Evolutionary conservation across 2,888 invertebrate species (phyloP).

Genomic region (Troides helena): DNA sequence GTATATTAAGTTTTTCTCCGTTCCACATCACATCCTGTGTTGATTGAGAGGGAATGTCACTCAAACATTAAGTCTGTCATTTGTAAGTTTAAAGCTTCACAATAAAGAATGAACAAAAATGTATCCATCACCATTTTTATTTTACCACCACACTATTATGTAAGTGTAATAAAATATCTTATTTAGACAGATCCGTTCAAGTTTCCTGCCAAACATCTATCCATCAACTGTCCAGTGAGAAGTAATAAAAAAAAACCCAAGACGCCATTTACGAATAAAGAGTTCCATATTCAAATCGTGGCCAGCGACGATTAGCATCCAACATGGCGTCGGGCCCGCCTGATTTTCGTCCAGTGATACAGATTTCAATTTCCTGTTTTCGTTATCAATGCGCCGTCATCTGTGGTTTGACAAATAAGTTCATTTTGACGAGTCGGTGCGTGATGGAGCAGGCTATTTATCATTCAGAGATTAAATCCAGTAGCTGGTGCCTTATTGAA

Average conservation of each 20-base stretch:
- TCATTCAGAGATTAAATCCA: slow-evolving; percentile 56
- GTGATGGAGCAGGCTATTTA: slow-evolving; percentile 63
- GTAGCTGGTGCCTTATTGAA: slow-evolving; percentile 50
- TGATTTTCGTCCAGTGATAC: slow-evolving; percentile 76
- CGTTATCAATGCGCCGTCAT: slow-evolving; percentile 68
- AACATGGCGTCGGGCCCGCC: slow-evolving; percentile 58
- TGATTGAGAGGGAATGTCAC: too few relatives aligned
- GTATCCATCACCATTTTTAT: background rate
- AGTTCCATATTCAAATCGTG: slow-evolving; percentile 74
- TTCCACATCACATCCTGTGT: too few relatives aligned
- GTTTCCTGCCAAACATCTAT: slow-evolving; percentile 60
- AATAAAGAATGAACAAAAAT: background rate
- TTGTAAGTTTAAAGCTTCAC: too few relatives aligned
- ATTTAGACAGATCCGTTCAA: slow-evolving; percentile 30
- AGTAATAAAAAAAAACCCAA: slow-evolving; percentile 43
- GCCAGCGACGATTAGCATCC: slow-evolving; percentile 69
- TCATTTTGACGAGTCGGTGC: slow-evolving; percentile 73
- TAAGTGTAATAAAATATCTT: slow-evolving; percentile 22
- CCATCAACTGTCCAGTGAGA: slow-evolving; percentile 51
- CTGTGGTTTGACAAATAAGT: slow-evolving; percentile 77
- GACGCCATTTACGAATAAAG: slow-evolving; percentile 59
- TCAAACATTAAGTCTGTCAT: too few relatives aligned
- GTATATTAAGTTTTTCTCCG: too few relatives aligned
- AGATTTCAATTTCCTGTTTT: slow-evolving; percentile 78
- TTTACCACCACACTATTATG: background rate